Conservation (phyloP, 1,140 invertebrate genomes). For the Cephus cinctus region DNA sequence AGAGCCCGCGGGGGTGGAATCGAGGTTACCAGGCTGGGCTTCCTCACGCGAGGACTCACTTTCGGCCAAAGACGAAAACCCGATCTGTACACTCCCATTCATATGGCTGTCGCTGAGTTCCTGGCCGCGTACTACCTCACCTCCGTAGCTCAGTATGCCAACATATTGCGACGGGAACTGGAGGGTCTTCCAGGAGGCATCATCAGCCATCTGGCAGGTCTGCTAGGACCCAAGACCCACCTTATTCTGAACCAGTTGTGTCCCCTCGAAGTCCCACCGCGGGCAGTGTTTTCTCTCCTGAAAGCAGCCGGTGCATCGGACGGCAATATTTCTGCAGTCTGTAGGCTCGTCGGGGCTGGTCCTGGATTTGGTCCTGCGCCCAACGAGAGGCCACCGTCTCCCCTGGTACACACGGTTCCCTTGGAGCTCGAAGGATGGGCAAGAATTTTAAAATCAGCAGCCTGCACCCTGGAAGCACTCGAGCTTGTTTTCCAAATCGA, state of each 20-base stretch:
- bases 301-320: slow-evolving; percentile 55
- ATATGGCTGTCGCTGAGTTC: slow-evolving; percentile 56
- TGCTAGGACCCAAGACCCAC: slow-evolving; percentile 54
- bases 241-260: slow-evolving; percentile 54
- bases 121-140: slow-evolving; percentile 60
- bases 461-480: slow-evolving; percentile 52
- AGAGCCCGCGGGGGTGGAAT: slow-evolving; percentile 40
- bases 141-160: slow-evolving; percentile 56
- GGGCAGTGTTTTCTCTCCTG: slow-evolving; percentile 54
- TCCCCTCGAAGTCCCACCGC: slow-evolving; percentile 53
- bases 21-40: slow-evolving; percentile 51
- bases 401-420: slow-evolving; percentile 50
- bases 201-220: slow-evolving; percentile 54
- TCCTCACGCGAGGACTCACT: slow-evolving; percentile 46
- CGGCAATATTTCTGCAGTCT: slow-evolving; percentile 54
- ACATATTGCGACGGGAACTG: slow-evolving; percentile 55
- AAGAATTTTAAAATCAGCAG: slow-evolving; percentile 47
- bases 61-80: slow-evolving; percentile 44
- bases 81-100: slow-evolving; percentile 54
- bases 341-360: slow-evolving; percentile 47
- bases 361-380: slow-evolving; percentile 39
- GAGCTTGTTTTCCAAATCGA: slow-evolving; percentile 56
- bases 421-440: slow-evolving; percentile 55
- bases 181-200: slow-evolving; percentile 54
- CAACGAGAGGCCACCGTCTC: slow-evolving; percentile 39